Evolutionary conservation across 2,888 invertebrate species (phyloP), one percentile per base, ranked within the genome.

Genomic region (Archips crataeganus): DNA sequence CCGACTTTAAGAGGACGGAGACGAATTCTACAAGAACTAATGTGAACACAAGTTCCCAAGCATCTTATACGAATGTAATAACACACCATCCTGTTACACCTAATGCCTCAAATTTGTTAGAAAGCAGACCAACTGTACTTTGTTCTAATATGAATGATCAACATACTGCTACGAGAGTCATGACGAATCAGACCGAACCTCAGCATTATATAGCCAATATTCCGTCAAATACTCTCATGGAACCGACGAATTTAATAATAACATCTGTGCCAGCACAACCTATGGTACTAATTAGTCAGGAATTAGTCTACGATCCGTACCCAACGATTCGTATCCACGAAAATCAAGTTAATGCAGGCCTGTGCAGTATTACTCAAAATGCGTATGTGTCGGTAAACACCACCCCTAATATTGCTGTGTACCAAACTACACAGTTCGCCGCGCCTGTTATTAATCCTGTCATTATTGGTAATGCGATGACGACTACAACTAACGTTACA

Each of bases 261-360:
- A 76, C 82, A 34, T 47, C 85, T 6, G 74, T 85, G 23, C 82
- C 86, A 5, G 83, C 81, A 70, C 82, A 78, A 75, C 79, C 84
- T 4, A 81, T 92, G 8, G 82, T 90, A 13, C 71, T 90, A 8
- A 78, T 91, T 70, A 84, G 86, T 23, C 81, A 88, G 9, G 84
- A 89, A 32, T 76, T 89, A 39, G 81, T 87, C 32, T 91, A 88
- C 68, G 85, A 89, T 76, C 80, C 86, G 4, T 87, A 82, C 75
- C 36, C 81, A n/a, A 69, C 80, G 6, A 73, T 87, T 39, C 83
- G 84, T 62, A 64, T 77, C 59, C 76, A 79, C 63, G 77, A 78
- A 79, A 77, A 77, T n/a, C 78, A 80, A 51, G 68, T 80, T 36
- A 80, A 75, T 39, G 59, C 75, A 49, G 77, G 80, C 3, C 60